Base-by-base conservation (phyloP, 2,888 invertebrate genomes). In the Drosophila suboccidentalis region DNA sequence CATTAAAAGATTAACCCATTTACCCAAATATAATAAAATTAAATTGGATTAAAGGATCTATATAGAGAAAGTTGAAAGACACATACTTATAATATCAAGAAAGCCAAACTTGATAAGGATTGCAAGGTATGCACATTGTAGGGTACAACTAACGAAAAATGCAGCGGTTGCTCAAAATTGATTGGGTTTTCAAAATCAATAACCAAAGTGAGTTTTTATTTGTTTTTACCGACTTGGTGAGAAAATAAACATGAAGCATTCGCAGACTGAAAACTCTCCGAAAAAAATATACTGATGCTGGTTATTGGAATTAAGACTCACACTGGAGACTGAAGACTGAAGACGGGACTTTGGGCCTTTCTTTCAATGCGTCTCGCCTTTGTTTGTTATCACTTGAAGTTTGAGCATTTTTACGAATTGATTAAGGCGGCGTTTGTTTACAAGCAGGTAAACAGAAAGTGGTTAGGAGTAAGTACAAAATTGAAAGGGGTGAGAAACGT, bases 111-210 rank as follows among this genome's bases (percentile, higher is more conserved):
- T 15, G 3, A 8, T 15, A 39, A 19, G 4, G 10, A 17, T 1
- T 19, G 43, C 13, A 13, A 8, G 22, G 22, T 13, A 44, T 6
- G 19, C 22, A 13, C 22, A 44, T 15, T 44, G 34, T 44, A 70
- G 74, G 49, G 60, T 67, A 76, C 67, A 65, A 51, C 46, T 44
- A 41, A 36, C 36, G 63, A 63, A 51, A 32, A 43, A 17, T 51
- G 44, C 10, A 9, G 38, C 60, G 49, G 58, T 61, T 72, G 69
- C 57, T 69, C 62, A 85, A 83, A 83, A 76, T 84, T 88, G 90
- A 84, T 84, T 84, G 88, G 84, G 84, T 84, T 84, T 86, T 77
- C 83, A 88, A 84, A 84, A 88, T 90, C 84, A 66, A 90, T 80
- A 76, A 65, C 61, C 68, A 65, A 80, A 73, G 64, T 58, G 32